Conservation (phyloP, 1,140 invertebrate species). For the Galleria mellonella region DNA sequence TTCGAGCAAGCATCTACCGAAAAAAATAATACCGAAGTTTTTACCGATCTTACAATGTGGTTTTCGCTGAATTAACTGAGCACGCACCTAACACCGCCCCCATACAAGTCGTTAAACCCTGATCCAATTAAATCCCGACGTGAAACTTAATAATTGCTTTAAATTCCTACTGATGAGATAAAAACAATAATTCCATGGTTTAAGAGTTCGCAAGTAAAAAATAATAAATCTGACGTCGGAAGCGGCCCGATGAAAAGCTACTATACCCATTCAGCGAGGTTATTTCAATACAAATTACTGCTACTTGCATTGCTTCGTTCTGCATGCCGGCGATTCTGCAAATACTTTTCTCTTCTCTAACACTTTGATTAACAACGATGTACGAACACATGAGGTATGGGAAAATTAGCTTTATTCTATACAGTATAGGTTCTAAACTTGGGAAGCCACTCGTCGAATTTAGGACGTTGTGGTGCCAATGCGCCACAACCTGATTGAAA, state of each 20-base stretch:
- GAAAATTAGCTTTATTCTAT: no score
- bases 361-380: slow-evolving; percentile 11
- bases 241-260: slow-evolving; percentile 61
- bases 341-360: slow-evolving; percentile 64
- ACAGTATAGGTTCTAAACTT: not conserved
- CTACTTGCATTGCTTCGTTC: slow-evolving; percentile 64
- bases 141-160: slow-evolving; percentile 68
- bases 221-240: slow-evolving; percentile 66
- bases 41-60: no score
- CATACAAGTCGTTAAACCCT: slow-evolving; percentile 45
- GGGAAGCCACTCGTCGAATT: slow-evolving; percentile 4
- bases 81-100: slow-evolving; percentile 42
- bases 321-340: slow-evolving; percentile 67
- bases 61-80: slow-evolving; percentile 30
- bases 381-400: not conserved
- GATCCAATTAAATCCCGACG: slow-evolving; percentile 66
- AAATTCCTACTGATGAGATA: slow-evolving; percentile 65
- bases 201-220: slow-evolving; percentile 62
- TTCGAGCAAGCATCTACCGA: no score
- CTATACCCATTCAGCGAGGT: slow-evolving; percentile 66
- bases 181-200: slow-evolving; percentile 72
- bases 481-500: slow-evolving; percentile 51
- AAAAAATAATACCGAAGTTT: no score
- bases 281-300: slow-evolving; percentile 73
- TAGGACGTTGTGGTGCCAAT: slow-evolving; percentile 14